phyloP scores from a whole-genome alignment of 2,888 invertebrate species.

The Griposia aprilina region DNA sequence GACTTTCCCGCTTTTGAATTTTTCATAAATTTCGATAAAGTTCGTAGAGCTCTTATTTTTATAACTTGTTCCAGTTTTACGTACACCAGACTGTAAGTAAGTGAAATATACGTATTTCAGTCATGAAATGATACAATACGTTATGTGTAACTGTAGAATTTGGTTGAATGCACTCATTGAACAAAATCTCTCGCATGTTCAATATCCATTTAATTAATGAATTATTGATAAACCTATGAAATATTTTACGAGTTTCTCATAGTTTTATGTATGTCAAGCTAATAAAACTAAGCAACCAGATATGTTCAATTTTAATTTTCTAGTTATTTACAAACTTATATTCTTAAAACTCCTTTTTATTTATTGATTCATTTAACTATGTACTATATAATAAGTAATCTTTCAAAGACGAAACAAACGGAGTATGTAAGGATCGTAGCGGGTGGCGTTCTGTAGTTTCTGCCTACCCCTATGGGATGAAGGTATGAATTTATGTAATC shows the following conservation, averaged over 20 bases:
- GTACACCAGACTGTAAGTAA: neutral
- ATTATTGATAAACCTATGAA: constrained; percentile 2
- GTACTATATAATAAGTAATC: too few species aligned
- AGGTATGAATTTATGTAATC: neutral
- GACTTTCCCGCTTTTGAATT: neutral
- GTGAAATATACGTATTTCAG: neutral
- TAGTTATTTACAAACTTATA: neutral
- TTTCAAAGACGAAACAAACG: neutral
- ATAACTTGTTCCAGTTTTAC: neutral
- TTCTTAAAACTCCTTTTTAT: too few species aligned
- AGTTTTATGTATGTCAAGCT: neutral
- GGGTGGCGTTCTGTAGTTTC: neutral
- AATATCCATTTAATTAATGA: neutral
- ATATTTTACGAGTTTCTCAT: neutral
- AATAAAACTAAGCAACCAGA: neutral
- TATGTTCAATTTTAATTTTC: neutral
- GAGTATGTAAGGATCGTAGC: neutral
- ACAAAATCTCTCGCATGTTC: neutral
- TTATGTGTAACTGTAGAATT: neutral
- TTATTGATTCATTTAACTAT: too few species aligned
- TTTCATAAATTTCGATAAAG: constrained; percentile 3
- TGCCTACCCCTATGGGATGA: neutral
- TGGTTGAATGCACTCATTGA: neutral
- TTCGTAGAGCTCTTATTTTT: neutral
- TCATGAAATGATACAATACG: neutral